Conservation (phyloP, 2,113 vertebrate species). For the Ptilonorhynchus violaceus region DNA sequence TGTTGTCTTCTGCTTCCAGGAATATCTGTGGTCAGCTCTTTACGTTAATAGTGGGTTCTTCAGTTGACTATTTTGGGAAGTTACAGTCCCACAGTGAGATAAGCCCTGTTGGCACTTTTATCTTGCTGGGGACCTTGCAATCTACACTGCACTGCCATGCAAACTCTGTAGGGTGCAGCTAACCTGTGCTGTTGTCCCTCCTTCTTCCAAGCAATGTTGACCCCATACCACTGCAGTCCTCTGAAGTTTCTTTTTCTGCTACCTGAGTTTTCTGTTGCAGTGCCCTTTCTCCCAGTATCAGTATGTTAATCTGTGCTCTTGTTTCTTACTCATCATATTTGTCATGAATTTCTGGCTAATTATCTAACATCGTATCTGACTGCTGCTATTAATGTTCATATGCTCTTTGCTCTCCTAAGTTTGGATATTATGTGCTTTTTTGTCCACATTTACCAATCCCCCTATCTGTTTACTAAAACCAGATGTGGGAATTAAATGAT, state of each 20-base stretch:
- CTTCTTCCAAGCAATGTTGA: not conserved
- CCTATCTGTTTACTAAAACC: not conserved
- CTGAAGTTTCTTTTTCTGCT: not conserved
- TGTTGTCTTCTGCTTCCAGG: not conserved
- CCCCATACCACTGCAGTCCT: not conserved
- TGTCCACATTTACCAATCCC: not conserved
- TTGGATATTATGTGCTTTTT: not conserved
- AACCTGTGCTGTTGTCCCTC: not conserved
- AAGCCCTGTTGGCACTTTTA: not conserved
- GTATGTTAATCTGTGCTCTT: not conserved
- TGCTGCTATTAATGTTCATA: not conserved
- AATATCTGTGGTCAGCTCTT: constrained; percentile 44
- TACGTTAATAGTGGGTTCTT: not conserved
- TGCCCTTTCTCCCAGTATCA: not conserved
- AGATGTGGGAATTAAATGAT: not conserved
- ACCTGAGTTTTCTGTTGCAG: not conserved
- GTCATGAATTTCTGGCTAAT: not conserved
- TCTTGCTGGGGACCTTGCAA: not conserved
- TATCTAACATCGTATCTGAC: not conserved
- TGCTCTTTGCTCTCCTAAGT: not conserved
- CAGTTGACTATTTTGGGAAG: constrained; percentile 1
- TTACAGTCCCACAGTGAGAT: not conserved
- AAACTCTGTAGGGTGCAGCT: not conserved
- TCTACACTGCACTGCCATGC: not conserved
- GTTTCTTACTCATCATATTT: not conserved